phyloP scores from a whole-genome alignment of 2,797 vertebrate species.

The Mormyrus hasselquistii region DNA sequence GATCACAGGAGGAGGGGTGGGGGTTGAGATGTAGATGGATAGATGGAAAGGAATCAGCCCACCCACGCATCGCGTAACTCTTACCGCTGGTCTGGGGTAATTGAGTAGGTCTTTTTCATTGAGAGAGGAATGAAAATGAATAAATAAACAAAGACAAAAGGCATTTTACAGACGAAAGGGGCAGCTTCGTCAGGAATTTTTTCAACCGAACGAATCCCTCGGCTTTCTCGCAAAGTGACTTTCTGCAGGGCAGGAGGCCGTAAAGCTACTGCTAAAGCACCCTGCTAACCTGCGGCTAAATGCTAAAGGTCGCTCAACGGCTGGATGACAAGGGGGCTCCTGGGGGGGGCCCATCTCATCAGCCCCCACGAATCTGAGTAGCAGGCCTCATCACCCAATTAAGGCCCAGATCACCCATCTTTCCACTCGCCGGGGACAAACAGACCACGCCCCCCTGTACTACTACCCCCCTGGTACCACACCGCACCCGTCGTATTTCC shows the following conservation, averaged over 20 bases:
- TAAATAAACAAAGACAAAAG: background rate
- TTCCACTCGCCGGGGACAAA: background rate
- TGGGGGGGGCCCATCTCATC: constrained; percentile 17
- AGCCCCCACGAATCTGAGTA: constrained; percentile 37
- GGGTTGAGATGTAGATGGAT: background rate
- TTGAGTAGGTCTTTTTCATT: constrained; percentile 8
- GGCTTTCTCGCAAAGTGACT: background rate
- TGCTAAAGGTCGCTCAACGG: constrained; percentile 27
- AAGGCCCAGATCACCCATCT: background rate
- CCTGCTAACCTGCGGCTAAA: constrained; percentile 25
- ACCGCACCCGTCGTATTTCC: background rate
- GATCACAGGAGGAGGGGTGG: background rate
- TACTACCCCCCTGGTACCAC: background rate
- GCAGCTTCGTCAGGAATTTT: background rate
- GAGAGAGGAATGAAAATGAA: background rate
- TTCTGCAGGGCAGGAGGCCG: background rate
- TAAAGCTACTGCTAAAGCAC: constrained; percentile 14
- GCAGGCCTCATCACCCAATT: constrained; percentile 33
- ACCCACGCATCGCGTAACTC: background rate
- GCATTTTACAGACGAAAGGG: background rate
- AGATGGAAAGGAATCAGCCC: background rate
- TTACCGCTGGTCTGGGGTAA: background rate
- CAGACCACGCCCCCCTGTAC: background rate
- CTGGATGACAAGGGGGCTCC: constrained; percentile 17
- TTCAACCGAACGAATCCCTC: background rate